Evolutionary conservation across 2,888 invertebrate genomes (phyloP), one percentile per base, ranked within the genome.

Genomic region (Biston stratarius): DNA sequence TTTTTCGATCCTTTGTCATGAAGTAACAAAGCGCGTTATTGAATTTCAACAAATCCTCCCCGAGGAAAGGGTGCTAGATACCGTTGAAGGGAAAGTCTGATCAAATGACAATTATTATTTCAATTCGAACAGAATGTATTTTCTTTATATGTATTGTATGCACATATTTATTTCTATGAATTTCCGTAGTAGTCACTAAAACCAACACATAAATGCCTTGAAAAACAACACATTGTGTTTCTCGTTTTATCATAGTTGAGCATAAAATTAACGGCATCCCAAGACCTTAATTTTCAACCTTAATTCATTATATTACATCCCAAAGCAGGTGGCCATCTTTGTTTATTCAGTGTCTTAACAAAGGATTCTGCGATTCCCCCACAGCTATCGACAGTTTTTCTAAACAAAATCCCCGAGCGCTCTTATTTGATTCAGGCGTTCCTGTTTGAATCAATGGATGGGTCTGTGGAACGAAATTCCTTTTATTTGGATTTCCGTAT

Each of bases 11-110:
- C 81, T 83, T 84, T 83, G 79, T 83, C 71, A 73, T 77, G 75
- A 77, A 80, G 77, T 83, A 84, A 83, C 83, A 86, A 83, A 85
- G 79, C 83, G 75, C 78, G 77, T 84, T 84, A 85, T 85, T 81
- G 80, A 83, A 87, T 86, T 86, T 81, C 79, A 80, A 77, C 78
- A 83, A 86, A 83, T 83, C 84, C 82, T 76, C 75, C 77, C 72
- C 67, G 74, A 76, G 75, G 77, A 72, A 74, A 73, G 77, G 77
- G 74, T 73, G 72, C 68, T 74, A 69, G 75, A 76, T 71, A 77
- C 73, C 70, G 72, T 77, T 77, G 71, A 77, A 81, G 80, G 73
- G 74, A 79, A 83, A 82, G 72, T 74, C 74, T 77, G 78, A 83
- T 81, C 78, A 76, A 77, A 80, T 79, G 74, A 78, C 73, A 72